Conservation (phyloP, 2,797 vertebrate genomes). For the Crypturellus tataupa region DNA sequence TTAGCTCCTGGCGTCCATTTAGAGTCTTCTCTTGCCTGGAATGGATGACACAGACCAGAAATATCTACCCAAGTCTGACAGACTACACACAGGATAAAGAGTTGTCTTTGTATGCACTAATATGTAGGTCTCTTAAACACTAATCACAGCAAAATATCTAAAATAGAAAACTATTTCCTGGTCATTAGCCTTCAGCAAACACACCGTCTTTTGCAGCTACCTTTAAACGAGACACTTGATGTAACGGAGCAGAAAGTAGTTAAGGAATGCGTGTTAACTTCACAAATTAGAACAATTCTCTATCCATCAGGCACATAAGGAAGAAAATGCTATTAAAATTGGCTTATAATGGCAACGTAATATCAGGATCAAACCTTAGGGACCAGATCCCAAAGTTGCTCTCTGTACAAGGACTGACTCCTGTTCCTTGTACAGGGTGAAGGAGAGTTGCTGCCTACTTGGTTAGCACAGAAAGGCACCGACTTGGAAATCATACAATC, state of each 20-base stretch:
- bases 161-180: background rate
- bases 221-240: background rate
- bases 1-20: background rate
- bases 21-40: background rate
- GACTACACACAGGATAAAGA: background rate
- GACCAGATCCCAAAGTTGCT: background rate
- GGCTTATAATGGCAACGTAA: background rate
- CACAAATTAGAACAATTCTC: background rate
- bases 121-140: background rate
- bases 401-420: no score
- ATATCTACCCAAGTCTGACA: background rate
- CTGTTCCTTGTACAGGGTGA: accelerated
- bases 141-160: background rate
- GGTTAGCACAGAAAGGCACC: accelerated
- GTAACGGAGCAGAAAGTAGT: background rate
- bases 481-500: no score
- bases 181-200: background rate
- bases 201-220: background rate
- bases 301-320: background rate
- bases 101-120: background rate
- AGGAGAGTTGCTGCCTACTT: background rate
- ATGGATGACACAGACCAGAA: background rate
- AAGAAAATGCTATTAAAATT: background rate
- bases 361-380: background rate
- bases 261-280: background rate